Evolutionary conservation across 2,113 vertebrate species (phyloP).

Genomic region (Nestor notabilis): DNA sequence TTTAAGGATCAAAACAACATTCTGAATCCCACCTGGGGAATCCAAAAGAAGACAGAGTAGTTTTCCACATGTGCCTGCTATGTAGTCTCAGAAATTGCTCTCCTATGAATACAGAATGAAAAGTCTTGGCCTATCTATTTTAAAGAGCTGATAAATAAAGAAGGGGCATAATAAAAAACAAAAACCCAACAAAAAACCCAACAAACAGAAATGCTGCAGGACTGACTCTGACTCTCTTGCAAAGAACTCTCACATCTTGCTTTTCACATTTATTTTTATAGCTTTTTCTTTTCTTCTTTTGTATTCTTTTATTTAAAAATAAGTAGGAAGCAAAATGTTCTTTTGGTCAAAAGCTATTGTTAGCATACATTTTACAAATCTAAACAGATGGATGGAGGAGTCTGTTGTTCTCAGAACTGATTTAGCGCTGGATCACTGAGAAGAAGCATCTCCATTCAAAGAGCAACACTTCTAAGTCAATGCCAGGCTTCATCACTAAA

Average conservation of each 20-base stretch:
- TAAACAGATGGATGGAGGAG: slow-evolving; percentile 16
- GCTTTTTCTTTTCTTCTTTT: background rate
- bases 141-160: slow-evolving; percentile 46
- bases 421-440: background rate
- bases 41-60: slow-evolving; percentile 13
- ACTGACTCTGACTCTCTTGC: background rate
- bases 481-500: background rate
- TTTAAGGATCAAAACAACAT: slow-evolving; percentile 21
- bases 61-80: background rate
- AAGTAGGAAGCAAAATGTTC: background rate
- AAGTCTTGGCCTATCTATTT: slow-evolving; percentile 38
- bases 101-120: slow-evolving; percentile 7
- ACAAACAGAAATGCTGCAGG: background rate
- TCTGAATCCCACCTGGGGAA: background rate
- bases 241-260: background rate
- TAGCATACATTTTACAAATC: slow-evolving; percentile 18
- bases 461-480: background rate
- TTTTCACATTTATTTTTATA: slow-evolving; percentile 15
- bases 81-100: background rate
- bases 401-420: slow-evolving; percentile 3
- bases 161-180: background rate
- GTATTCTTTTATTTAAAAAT: background rate
- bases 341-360: slow-evolving; percentile 44
- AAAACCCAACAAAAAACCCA: background rate
- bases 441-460: slow-evolving; percentile 21